Evolutionary conservation across 2,888 invertebrate genomes (phyloP), one percentile per base, ranked within the genome.

Genomic region (Apodemia zela): DNA sequence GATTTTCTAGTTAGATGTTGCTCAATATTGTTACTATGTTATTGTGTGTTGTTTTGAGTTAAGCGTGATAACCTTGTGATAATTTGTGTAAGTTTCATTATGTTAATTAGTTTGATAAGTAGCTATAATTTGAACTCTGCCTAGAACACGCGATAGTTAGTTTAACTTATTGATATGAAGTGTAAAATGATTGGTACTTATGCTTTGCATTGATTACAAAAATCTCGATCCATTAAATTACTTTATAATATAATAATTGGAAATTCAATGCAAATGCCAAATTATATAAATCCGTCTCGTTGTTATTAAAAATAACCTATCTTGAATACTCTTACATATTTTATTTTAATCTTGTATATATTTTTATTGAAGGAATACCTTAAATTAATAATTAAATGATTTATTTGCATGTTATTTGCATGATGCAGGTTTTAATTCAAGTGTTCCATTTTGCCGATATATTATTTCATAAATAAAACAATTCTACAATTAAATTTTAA

Each of bases 111-210:
- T 80, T 81, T 74, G 75, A 73, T 80, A 76, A 77, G 79, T 76
- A 69, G 79, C 73, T 73, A 71, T 76, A 76, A 77, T 77, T 81
- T 77, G 78, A 76, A 80, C 79, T 79, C 77, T 83, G 85, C 79
- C 78, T 88, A 84, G 90, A 89, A 89, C 90, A 90, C 90, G 90
- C 90, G 90, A 85, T 85, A 83, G 77, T 79, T 77, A 75, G 42
- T 42, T 42, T 72, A 68, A 66, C 78, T 77, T 88, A 88, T 88
- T 89, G 89, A 87, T 84, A 65, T 62, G 54, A 54, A 54, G 18
- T 51, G 17, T 51, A 18, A 51, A 42, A 42, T 42, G 0, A 13
- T 18, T 76, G 82, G 89, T 90, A 90, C 89, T 90, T 90, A 89
- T 69, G 65, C 13, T 54, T 21, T 54, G 51, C 17, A 54, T 54